These are phyloP conservation scores for Nothoprocta perdicaria DNA, from an alignment of 2,113 vertebrate species.

Conservation along the genomic window DNA sequence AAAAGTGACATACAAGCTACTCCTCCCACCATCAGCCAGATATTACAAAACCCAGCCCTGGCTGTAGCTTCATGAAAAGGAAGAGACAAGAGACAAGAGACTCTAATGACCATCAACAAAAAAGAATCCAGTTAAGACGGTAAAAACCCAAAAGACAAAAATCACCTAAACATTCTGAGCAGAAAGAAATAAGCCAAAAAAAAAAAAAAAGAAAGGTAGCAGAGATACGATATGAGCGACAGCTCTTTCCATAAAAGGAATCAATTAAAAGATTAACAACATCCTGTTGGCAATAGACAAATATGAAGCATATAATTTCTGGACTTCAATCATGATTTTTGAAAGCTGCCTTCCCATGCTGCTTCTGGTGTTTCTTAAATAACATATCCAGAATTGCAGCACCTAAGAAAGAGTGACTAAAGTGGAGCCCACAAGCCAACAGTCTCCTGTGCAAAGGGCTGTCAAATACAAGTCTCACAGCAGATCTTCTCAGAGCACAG, in stretches of 20 bases:
- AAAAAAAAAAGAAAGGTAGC: rapidly evolving
- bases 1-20: background rate
- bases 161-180: background rate
- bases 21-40: background rate
- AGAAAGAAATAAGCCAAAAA: background rate
- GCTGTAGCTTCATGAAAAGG: background rate
- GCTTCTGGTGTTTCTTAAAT: background rate
- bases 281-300: background rate
- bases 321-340: background rate
- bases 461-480: background rate
- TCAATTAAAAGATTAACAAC: constrained; percentile 37
- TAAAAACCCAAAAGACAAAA: background rate
- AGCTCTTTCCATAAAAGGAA: background rate
- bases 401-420: background rate
- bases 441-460: background rate
- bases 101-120: background rate
- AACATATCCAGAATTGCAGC: background rate
- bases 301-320: background rate
- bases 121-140: background rate
- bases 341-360: background rate
- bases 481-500: background rate
- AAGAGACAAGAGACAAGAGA: background rate
- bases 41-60: background rate
- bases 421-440: background rate
- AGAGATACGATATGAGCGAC: background rate